A percentile compares a stretch with the other conserved stretches of the same genome.
phyloP scores from a whole-genome alignment of 2,888 invertebrate genomes.

The Dioctria linearis region DNA sequence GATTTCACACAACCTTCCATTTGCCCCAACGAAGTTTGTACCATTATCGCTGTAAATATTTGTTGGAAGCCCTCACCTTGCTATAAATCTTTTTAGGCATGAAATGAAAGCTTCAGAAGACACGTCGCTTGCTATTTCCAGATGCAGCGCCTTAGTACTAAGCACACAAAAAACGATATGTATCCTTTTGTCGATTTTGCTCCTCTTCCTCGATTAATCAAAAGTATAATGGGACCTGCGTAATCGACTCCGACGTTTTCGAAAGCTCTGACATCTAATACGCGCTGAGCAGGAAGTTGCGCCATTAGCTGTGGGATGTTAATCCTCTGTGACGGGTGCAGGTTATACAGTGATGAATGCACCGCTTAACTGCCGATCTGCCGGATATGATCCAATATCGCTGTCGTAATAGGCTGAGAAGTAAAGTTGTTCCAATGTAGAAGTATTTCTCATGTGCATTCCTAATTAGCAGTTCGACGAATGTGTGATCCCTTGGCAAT shows the following conservation, averaged over 20 bases:
- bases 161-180: background rate
- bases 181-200: background rate
- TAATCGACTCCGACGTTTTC: conserved; percentile 5
- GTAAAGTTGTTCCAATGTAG: background rate
- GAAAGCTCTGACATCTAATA: background rate
- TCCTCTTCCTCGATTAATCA: background rate
- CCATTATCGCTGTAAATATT: no score
- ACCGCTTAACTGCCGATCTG: background rate
- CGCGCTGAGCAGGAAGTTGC: background rate
- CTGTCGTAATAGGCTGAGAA: no score
- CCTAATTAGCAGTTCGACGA: background rate
- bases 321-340: background rate
- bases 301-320: background rate
- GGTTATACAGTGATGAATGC: background rate
- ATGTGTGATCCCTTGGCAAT: background rate
- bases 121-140: no score
- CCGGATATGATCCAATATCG: background rate
- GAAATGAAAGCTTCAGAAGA: no score
- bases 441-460: background rate
- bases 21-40: no score
- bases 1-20: no score
- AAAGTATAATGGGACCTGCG: conserved; percentile 12
- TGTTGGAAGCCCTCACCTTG: no score
- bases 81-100: no score
- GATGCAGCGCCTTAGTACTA: no score